Conservation (phyloP, 2,113 vertebrate species). For the Apistogramma diplotaenia region DNA sequence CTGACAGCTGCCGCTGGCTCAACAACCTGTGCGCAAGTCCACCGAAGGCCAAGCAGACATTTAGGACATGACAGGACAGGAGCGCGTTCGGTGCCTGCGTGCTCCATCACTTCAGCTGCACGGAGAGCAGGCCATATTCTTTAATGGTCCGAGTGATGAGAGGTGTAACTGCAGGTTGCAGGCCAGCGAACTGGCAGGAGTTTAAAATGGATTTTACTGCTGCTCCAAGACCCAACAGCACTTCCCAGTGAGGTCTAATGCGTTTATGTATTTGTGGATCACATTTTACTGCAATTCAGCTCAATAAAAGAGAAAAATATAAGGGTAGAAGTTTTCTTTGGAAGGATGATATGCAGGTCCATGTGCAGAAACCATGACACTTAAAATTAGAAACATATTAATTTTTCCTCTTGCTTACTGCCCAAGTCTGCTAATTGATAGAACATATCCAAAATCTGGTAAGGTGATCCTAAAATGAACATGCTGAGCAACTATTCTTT, state of each 20-base stretch:
- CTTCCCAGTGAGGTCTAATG: conserved; percentile 73
- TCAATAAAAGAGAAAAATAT: conserved; percentile 75
- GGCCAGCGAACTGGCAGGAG: conserved; percentile 53
- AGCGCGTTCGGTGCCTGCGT: conserved; percentile 8
- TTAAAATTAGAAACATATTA: conserved; percentile 72
- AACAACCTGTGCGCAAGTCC: conserved; percentile 58
- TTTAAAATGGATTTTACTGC: conserved; percentile 76
- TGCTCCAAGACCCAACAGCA: conserved; percentile 61
- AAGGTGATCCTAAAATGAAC: conserved; percentile 61
- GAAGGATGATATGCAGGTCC: conserved; percentile 57
- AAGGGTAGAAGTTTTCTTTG: conserved; percentile 76
- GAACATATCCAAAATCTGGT: conserved; percentile 70
- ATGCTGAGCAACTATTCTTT: conserved; percentile 32
- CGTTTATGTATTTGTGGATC: conserved; percentile 76
- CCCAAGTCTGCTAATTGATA: conserved; percentile 70
- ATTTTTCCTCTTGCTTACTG: conserved; percentile 68
- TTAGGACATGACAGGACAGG: conserved; percentile 31
- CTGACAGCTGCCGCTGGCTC: conserved; percentile 71
- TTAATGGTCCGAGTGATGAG: conserved; percentile 64
- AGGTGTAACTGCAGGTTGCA: conserved; percentile 66
- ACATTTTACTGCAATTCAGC: conserved; percentile 71
- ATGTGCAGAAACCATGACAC: conserved; percentile 67
- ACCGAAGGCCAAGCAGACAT: conserved; percentile 48
- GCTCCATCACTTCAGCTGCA: conserved; percentile 33
- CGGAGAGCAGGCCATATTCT: conserved; percentile 31